Percentiles rank a stretch among this genome's conserved stretches.
Evolutionary conservation across 1,140 invertebrate species (phyloP).

Genomic region (Ceratitis capitata): DNA sequence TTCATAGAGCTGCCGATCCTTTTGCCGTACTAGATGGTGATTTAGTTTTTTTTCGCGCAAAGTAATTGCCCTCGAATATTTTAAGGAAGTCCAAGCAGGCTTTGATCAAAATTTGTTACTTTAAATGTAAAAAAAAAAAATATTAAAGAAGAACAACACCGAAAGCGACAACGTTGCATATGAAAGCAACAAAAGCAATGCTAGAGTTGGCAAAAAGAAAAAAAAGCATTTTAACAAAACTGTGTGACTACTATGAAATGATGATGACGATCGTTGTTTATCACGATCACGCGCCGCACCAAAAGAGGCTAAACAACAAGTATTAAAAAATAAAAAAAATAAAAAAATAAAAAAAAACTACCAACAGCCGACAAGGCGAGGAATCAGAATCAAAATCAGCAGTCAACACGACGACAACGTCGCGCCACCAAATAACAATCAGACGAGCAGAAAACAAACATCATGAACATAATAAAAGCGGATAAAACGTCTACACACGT

Average conservation of each 20-base stretch:
- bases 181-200: neutral
- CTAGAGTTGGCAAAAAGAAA: neutral
- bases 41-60: too few species aligned
- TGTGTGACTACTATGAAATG: neutral
- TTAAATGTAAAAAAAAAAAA: neutral
- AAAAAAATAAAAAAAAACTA: neutral
- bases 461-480: neutral
- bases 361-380: neutral
- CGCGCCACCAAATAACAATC: neutral
- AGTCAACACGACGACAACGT: constrained; percentile 6
- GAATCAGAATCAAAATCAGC: constrained; percentile 1
- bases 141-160: neutral
- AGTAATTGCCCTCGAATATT: too few species aligned
- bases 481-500: neutral
- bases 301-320: neutral
- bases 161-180: neutral
- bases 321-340: too few species aligned
- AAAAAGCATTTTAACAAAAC: neutral
- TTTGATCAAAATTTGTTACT: too few species aligned
- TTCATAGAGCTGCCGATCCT: too few species aligned
- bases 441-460: neutral
- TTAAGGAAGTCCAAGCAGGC: too few species aligned
- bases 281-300: constrained; percentile 25
- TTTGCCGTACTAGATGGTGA: too few species aligned
- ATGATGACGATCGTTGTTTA: constrained; percentile 30